Evolutionary conservation across 2,888 invertebrate genomes (phyloP), one percentile per base, ranked within the genome.

Genomic region (Drosophila parthenogenetica): DNA sequence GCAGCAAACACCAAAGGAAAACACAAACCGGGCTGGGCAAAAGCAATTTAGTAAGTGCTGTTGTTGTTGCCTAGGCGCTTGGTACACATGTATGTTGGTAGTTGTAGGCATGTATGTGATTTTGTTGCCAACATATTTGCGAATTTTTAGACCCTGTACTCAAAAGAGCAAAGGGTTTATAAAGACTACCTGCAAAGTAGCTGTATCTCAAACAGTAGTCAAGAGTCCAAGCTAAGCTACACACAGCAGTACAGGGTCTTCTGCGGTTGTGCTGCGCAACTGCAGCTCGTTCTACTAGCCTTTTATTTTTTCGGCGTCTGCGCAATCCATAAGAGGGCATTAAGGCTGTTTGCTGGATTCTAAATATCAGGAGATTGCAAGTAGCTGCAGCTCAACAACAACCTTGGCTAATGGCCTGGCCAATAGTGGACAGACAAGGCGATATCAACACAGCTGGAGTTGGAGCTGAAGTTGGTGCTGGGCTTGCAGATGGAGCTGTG

Each of bases 291-390:
- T 35, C 13, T 3, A 13, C 35, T 35, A 13, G 35, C 13, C 4
- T 35, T 35, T 35, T 29, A 29, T 49, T 80, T 80, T 81, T 85
- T 81, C 71, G 85, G 79, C 79, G 82, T 80, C 86, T 78, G 83
- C 86, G 78, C 85, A 81, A 81, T 83, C 81, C 87, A 86, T 83
- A 83, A 86, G 87, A 83, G 82, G 79, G 81, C 77, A 86, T 81
- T 83, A 78, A 79, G 74, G 59, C 39, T 55, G 77, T 51, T 66
- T 40, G 43, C 46, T 58, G 66, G 73, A 79, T 86, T 86, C 86
- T 80, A 71, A 82, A 86, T 86, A 86, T 86, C 86, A 73, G 79
- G 68, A 69, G 76, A 81, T 81, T 84, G 81, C 81, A 85, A 85
- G 85, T 81, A 81, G 85, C 80, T 57, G 45, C 54, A 32, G 45